These are phyloP conservation scores for Drosophila nannoptera DNA, from an alignment of 1,140 invertebrate species.

Conservation along the genomic window DNA sequence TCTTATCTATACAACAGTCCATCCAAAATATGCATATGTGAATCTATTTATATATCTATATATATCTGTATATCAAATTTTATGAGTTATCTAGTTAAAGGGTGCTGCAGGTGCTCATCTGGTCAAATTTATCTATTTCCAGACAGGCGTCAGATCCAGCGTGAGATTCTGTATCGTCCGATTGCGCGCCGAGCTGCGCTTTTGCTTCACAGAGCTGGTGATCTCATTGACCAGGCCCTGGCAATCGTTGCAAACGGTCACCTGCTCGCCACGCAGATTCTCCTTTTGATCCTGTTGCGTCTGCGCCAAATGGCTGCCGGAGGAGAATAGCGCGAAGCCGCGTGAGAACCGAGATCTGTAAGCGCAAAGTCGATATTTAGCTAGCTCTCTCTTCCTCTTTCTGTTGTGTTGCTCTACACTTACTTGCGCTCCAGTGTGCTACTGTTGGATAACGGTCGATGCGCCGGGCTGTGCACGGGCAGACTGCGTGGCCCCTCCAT, in stretches of 20 bases:
- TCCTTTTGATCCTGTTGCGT: constrained; percentile 80
- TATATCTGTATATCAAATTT: constrained; percentile 21
- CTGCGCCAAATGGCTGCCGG: constrained; percentile 78
- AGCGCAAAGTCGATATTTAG: background rate
- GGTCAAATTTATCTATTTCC: constrained; percentile 79
- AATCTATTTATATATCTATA: constrained; percentile 7
- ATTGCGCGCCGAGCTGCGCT: constrained; percentile 87
- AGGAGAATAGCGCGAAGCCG: constrained; percentile 79
- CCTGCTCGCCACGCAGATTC: constrained; percentile 87
- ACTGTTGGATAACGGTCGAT: constrained; percentile 78
- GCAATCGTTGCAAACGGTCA: constrained; percentile 95
- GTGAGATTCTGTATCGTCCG: constrained; percentile 89
- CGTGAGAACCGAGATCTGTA: constrained; percentile 79
- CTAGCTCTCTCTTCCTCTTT: background rate
- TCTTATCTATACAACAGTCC: constrained; percentile 60
- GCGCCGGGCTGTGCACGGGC: constrained; percentile 79
- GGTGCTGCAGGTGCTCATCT: constrained; percentile 27
- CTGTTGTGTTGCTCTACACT: background rate
- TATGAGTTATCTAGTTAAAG: constrained; percentile 19
- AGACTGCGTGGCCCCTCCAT: constrained; percentile 81
- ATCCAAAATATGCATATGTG: constrained; percentile 44
- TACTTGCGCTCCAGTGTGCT: constrained; percentile 81
- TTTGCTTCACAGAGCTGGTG: constrained; percentile 90
- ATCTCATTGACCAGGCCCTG: constrained; percentile 96
- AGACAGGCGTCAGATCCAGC: constrained; percentile 89